Evolutionary conservation across 2,888 invertebrate species (phyloP), one percentile per base, ranked within the genome.

Genomic region (Spilarctia lutea): DNA sequence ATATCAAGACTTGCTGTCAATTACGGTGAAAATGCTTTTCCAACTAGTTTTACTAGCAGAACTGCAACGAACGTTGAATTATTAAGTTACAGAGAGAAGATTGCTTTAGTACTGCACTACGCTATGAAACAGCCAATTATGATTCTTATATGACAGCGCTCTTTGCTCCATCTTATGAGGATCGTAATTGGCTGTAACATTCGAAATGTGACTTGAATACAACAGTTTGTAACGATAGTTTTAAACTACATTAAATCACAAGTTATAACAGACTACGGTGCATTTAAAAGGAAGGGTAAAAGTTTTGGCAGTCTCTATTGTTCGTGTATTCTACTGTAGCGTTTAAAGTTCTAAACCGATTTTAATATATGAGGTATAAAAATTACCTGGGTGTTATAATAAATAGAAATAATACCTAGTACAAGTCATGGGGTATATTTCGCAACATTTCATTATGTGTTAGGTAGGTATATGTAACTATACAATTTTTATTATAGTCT

Each of bases 51-150:
- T 73, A 67, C 65, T 52, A 74, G 72, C 71, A n/a, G 66, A 66
- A 74, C 75, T 81, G 71, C 75, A 66, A 45, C 30, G 63, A 73
- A 66, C 74, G 52, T 35, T 75, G 69, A 75, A 76, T 75, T 78
- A 79, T 76, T 78, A 72, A 79, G 74, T 80, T 80, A 79, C 68
- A 68, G 65, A 65, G 71, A 45, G 52, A 73, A 76, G 65, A 75
- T 83, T 75, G 74, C 69, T 78, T 74, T 66, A 76, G 30, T 45
- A 71, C 65, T 65, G 39, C 56, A 42, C 67, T 72, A 65, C 69
- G 69, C n/a, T 69, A 45, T 56, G 70, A 52, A 71, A 68, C 75
- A 75, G 68, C 65, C 71, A 68, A 72, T 75, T 75, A 66, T 39
- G 65, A 69, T 35, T 30, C 66, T 68, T 68, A 75, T 71, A 78